These are phyloP conservation scores for Neogale vison DNA, from an alignment of 2,113 vertebrate species.

Conservation along the genomic window DNA sequence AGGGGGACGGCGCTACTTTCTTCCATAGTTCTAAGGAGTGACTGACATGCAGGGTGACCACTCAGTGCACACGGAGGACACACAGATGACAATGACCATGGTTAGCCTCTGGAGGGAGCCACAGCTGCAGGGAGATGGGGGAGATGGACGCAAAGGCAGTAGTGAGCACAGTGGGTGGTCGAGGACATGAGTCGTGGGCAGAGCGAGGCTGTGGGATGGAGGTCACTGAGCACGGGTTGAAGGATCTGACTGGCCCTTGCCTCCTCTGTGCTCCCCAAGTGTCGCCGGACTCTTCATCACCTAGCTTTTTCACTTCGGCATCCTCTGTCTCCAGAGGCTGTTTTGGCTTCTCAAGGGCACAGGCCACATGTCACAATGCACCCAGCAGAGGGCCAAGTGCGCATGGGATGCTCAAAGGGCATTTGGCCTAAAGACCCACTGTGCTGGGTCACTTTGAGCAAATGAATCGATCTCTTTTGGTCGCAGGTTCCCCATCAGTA, in stretches of 20 bases:
- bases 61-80: not conserved
- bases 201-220: fast-evolving
- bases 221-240: not conserved
- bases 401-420: not conserved
- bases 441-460: not conserved
- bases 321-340: not conserved
- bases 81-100: fast-evolving
- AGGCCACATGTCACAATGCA: fast-evolving
- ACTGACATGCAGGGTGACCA: not conserved
- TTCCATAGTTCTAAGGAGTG: not conserved
- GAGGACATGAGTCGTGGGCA: not conserved
- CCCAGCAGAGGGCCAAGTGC: not conserved
- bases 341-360: not conserved
- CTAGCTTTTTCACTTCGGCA: not conserved
- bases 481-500: not conserved
- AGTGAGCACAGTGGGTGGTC: fast-evolving
- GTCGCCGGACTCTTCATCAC: fast-evolving
- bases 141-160: not conserved
- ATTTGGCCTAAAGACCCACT: not conserved
- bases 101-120: not conserved
- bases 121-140: not conserved
- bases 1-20: not conserved
- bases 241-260: not conserved
- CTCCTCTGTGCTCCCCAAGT: not conserved
- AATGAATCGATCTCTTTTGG: not conserved